Evolutionary conservation across 2,797 vertebrate genomes (phyloP), one percentile per base, ranked within the genome.

Genomic region (Pogonophryne albipinna): DNA sequence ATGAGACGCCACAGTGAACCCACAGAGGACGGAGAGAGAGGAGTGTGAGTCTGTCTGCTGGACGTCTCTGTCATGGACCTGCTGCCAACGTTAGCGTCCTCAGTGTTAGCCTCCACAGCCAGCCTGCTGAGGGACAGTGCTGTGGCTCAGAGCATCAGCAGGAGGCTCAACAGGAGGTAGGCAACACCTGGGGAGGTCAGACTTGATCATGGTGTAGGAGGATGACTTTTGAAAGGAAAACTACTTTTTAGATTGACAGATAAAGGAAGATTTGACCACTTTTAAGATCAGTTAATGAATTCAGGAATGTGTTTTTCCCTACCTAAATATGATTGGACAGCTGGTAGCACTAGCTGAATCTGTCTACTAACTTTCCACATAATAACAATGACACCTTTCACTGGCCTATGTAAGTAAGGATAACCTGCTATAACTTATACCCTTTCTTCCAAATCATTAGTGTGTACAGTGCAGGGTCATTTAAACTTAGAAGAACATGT

Each of bases 131-230:
- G 83, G 70, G 79, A 91, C 46, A 87, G 53, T 10, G 6, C 71
- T 17, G 80, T 68, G 3, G 53, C 82, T 77, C 83, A 84, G 75
- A 87, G 53, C 67, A 60, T 93, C 64, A 79, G 16, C 84, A 90
- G 14, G 59, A 89, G 58, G 63, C 66, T 89, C 60, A 79, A 20
- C 55, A 80, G 74, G 72, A 92, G 86, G 89, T 92, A 88, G 80
- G 86, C 16, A 10, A 45, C 49, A 44, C 52, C 59, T 50, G 38
- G 67, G 67, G 16, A n/a, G 52, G 38, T 58, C 27, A 19, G 19
- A 4, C 11, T 42, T 23, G 3, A 7, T 14, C 34, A 31, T n/a
- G 3, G 12, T 7, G 15, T 15, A n/a, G 13, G 8, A n/a, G 10
- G 51, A 14, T 19, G 23, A 20, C 6, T 38, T 23, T 19, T 41